These are phyloP conservation scores for Cephus spinipes DNA, from an alignment of 2,888 invertebrate species.

Conservation along the genomic window DNA sequence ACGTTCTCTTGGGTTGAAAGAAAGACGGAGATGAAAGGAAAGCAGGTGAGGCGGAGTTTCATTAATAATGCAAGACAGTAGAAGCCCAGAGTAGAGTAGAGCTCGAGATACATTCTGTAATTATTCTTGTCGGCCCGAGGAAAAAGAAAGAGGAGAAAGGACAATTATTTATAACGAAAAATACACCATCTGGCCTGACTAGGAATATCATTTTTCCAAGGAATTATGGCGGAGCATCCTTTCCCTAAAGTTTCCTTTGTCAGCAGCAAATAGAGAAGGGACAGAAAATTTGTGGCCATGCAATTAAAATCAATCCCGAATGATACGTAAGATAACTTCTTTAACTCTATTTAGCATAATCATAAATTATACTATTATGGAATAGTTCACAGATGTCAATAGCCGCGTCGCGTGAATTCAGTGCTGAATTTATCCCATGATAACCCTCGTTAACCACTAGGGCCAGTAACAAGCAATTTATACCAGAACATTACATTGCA, in stretches of 20 bases:
- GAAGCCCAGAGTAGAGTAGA: neutral
- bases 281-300: neutral
- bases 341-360: neutral
- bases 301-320: neutral
- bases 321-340: neutral
- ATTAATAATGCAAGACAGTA: slow-evolving; percentile 40
- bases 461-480: too few species aligned
- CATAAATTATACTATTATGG: neutral
- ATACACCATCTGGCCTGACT: neutral
- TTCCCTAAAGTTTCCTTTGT: neutral
- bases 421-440: neutral
- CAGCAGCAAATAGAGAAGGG: neutral
- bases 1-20: slow-evolving; percentile 10
- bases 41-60: slow-evolving; percentile 28
- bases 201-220: neutral
- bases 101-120: slow-evolving; percentile 31
- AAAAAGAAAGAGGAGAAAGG: slow-evolving; percentile 9
- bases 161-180: slow-evolving; percentile 17
- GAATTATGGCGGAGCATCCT: neutral
- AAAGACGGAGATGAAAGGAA: slow-evolving; percentile 15
- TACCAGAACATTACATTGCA: too few species aligned
- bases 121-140: slow-evolving; percentile 28
- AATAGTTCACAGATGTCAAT: neutral
- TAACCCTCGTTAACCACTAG: neutral
- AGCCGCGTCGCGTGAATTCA: neutral